Evolutionary conservation across 2,888 invertebrate genomes (phyloP).

Genomic region (Ypsolopha scabrella): DNA sequence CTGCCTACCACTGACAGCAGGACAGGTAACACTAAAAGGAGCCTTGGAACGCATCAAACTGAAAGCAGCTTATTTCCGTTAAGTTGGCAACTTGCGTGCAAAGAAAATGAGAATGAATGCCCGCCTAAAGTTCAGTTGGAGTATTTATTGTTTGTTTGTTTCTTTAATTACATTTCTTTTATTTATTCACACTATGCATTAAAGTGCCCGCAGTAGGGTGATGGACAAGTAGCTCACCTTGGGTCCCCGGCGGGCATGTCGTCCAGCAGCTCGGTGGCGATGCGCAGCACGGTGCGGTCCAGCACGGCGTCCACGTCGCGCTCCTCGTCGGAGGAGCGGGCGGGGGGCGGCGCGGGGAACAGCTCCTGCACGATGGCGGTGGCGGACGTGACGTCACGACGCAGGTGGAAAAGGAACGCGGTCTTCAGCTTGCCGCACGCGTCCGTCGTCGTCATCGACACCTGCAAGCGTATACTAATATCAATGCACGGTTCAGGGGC

Average conservation of each 20-base stretch:
- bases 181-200: no score
- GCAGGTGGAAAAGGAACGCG: constrained; percentile 81
- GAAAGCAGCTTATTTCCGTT: no score
- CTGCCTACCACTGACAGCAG: no score
- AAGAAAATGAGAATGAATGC: no score
- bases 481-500: neutral
- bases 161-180: no score
- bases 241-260: constrained; percentile 93
- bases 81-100: no score
- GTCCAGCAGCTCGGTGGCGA: constrained; percentile 84
- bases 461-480: constrained; percentile 19
- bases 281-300: constrained; percentile 44
- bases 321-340: constrained; percentile 46
- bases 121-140: no score
- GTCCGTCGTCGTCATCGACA: constrained; percentile 38
- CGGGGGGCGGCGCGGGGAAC: constrained; percentile 26
- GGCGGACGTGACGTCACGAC: constrained; percentile 49
- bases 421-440: constrained; percentile 73
- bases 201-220: no score
- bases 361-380: constrained; percentile 28
- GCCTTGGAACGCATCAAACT: no score
- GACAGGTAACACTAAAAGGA: no score
- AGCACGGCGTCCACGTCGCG: constrained; percentile 40
- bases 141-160: no score
- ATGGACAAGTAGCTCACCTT: constrained; percentile 22